Evolutionary conservation across 92 coral and sea anemone genomes (phyloP).

Genomic region (Pocillopora meandrina): DNA sequence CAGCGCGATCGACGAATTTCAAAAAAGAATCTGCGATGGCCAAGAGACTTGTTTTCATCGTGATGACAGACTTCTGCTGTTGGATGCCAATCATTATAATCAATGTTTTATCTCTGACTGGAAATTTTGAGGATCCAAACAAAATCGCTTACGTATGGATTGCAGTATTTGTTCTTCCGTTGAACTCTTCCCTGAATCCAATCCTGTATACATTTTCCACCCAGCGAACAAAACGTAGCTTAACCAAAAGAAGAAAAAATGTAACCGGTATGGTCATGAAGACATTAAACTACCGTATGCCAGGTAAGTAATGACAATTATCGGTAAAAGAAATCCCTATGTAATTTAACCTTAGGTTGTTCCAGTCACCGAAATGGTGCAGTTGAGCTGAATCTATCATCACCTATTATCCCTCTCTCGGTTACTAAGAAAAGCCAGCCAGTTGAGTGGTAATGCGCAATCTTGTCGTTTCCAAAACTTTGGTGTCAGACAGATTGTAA

Average conservation of each 20-base stretch:
- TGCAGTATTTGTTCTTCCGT: constrained; percentile 68
- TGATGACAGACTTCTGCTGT: constrained; percentile 69
- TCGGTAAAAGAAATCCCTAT: too few relatives aligned
- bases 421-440: too few relatives aligned
- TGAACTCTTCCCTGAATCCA: constrained; percentile 69
- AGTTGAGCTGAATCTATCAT: too few relatives aligned
- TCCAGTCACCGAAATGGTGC: too few relatives aligned
- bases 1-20: constrained; percentile 57
- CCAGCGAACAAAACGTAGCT: constrained; percentile 25
- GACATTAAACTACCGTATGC: background rate
- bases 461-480: too few relatives aligned
- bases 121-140: constrained; percentile 54
- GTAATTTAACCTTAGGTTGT: too few relatives aligned
- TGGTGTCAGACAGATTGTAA: too few relatives aligned
- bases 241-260: constrained; percentile 7
- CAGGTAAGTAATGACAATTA: constrained; percentile 3
- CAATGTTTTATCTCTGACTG: constrained; percentile 58
- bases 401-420: too few relatives aligned
- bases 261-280: background rate
- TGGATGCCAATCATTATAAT: constrained; percentile 80
- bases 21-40: constrained; percentile 75
- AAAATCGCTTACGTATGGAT: constrained; percentile 71
- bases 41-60: constrained; percentile 59
- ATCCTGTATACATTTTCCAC: constrained; percentile 68
- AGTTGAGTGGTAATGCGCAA: too few relatives aligned